These are phyloP conservation scores for Phylloscopus trochilus DNA, from an alignment of 2,113 vertebrate genomes.

Conservation along the genomic window DNA sequence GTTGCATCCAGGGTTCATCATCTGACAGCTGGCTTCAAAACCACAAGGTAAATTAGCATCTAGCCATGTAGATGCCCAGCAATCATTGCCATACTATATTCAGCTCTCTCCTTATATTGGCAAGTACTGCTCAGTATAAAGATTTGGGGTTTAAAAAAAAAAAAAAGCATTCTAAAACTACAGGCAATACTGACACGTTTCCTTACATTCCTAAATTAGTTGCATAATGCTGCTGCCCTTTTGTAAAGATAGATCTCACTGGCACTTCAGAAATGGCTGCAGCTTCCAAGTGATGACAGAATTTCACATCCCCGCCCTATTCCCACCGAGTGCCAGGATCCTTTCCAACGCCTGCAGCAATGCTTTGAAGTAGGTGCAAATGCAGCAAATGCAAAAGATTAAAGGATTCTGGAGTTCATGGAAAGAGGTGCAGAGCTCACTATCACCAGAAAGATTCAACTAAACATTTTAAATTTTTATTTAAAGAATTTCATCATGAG, in stretches of 20 bases:
- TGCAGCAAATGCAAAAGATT: constrained; percentile 60
- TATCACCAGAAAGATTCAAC: neutral
- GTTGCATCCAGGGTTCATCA: neutral
- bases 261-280: constrained; percentile 38
- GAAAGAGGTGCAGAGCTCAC: constrained; percentile 6
- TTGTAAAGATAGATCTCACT: constrained; percentile 10
- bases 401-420: constrained; percentile 42
- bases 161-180: neutral
- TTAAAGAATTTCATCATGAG: neutral
- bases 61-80: neutral
- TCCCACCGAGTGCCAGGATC: constrained; percentile 16
- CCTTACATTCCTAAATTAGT: neutral
- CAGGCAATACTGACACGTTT: neutral
- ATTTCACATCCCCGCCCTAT: constrained; percentile 49
- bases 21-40: neutral
- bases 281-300: constrained; percentile 41
- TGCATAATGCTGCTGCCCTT: constrained; percentile 22
- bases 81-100: neutral
- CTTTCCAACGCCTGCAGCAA: constrained; percentile 57
- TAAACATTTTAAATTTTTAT: constrained; percentile 31
- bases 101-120: neutral
- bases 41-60: neutral
- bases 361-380: constrained; percentile 57
- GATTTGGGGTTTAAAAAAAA: neutral
- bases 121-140: neutral